Evolutionary conservation across 2,797 vertebrate species (phyloP), one percentile per base, ranked within the genome.

Genomic region (Myotis pilosus): DNA sequence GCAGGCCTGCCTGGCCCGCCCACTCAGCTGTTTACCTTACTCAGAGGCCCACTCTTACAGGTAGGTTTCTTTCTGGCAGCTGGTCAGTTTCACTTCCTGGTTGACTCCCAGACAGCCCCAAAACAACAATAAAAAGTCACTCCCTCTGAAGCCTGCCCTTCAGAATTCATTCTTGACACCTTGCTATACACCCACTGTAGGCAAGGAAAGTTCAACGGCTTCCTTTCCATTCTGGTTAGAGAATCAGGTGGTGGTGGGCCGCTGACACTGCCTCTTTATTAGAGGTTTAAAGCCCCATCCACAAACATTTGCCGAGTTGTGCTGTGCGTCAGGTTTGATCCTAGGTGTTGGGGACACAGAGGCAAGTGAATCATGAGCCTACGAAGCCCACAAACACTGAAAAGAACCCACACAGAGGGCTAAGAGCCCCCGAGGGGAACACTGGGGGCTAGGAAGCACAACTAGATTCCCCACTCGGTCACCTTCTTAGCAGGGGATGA

Each of bases 11-110:
- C 36, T 68, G 38, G n/a, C 33, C 87, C 1, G 0, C 88, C 95
- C 91, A 93, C 78, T 72, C 4, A 9, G 30, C 33, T 95, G 90
- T 89, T 95, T 94, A 81, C 76, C 79, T 92, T 16, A 7, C 66
- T 64, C 53, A 53, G 33, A 74, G 86, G 78, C 75, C 19, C 51
- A 30, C 41, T 62, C 41, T 53, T 68, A 74, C 2, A 89, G 80
- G 81, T 20, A 93, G 36, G 57, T 51, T 96, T 96, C 89, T 69
- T 92, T n/a, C 79, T 83, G 64, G 22, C 85, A 95, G 81, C 78
- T 75, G 69, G 62, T 94, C 47, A 81, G 96, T 97, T 96, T 97
- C 93, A 93, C 82, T 97, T 97, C 97, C 96, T 90, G 85, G 85
- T 94, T 93, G 74, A 95, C 75, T 93, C 89, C 85, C 47, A 92